Percentiles rank a stretch among this genome's conserved stretches.
Conservation (phyloP, 2,113 vertebrate species). For the Athene noctua region DNA sequence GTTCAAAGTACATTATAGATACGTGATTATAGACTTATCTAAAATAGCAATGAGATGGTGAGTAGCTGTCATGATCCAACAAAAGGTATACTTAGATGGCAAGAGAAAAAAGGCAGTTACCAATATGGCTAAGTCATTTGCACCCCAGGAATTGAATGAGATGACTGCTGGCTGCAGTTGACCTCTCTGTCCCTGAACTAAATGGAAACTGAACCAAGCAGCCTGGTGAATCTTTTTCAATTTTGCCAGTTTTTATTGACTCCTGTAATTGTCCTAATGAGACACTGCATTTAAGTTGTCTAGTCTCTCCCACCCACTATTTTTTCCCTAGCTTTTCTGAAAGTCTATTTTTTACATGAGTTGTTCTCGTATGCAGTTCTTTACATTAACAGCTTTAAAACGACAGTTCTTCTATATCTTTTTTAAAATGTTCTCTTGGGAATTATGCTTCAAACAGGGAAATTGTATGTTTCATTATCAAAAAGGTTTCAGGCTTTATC, state of each 20-base stretch:
- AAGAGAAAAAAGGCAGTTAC: background rate
- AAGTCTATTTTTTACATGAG: background rate
- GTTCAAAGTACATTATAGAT: background rate
- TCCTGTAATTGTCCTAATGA: background rate
- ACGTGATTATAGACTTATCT: background rate
- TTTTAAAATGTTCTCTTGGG: background rate
- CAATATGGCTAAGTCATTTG: background rate
- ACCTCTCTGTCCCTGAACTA: background rate
- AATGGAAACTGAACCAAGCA: background rate
- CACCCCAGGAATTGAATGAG: background rate
- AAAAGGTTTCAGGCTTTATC: conserved; percentile 40
- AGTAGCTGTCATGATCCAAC: background rate
- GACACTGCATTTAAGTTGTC: background rate
- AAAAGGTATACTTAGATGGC: background rate
- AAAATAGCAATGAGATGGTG: background rate
- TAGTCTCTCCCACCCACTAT: background rate
- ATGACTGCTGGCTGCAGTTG: background rate
- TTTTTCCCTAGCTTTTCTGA: background rate
- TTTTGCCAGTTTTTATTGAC: background rate
- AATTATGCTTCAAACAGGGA: conserved; percentile 36
- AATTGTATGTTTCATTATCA: conserved; percentile 55
- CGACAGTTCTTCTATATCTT: background rate
- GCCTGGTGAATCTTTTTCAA: background rate
- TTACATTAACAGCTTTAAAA: background rate
- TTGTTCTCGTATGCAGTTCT: background rate